phyloP scores from a whole-genome alignment of 1,140 invertebrate species.

The Macrobrachium rosenbergii region DNA sequence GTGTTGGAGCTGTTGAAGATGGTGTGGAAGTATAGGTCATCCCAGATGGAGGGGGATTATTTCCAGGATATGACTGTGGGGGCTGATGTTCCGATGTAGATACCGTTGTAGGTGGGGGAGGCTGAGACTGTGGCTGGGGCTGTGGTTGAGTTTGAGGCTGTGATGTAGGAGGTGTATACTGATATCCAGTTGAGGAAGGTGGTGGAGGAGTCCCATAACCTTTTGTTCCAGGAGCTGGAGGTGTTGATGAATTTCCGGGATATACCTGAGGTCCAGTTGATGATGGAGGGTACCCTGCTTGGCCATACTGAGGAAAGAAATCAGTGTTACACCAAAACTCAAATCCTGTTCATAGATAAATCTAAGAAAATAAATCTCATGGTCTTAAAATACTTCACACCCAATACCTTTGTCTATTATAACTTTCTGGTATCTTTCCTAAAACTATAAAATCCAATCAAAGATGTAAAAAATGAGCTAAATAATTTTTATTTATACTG shows the following conservation, averaged over 20 bases:
- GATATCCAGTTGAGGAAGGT: slow-evolving; percentile 60
- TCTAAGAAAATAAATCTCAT: too few relatives aligned
- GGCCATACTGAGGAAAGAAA: slow-evolving; percentile 42
- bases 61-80: slow-evolving; percentile 49
- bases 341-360: too few relatives aligned
- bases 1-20: slow-evolving; percentile 69
- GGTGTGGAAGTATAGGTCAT: slow-evolving; percentile 59
- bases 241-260: slow-evolving; percentile 51
- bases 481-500: too few relatives aligned
- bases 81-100: slow-evolving; percentile 26
- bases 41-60: slow-evolving; percentile 21
- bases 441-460: too few relatives aligned
- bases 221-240: slow-evolving; percentile 53
- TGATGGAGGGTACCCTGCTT: slow-evolving; percentile 58
- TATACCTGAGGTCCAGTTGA: slow-evolving; percentile 54
- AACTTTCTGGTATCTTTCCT: too few relatives aligned
- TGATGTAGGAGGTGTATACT: slow-evolving; percentile 29
- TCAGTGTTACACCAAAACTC: not conserved
- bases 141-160: not conserved
- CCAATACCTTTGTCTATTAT: too few relatives aligned
- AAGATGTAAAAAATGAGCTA: too few relatives aligned
- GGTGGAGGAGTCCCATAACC: slow-evolving; percentile 60
- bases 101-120: slow-evolving; percentile 24
- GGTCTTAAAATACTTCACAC: too few relatives aligned
- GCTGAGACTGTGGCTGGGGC: slow-evolving; percentile 45